Percentiles rank a stretch among this genome's conserved stretches.
Evolutionary conservation across 2,888 invertebrate species (phyloP).

Genomic region (Lepeophtheirus nordmannii): DNA sequence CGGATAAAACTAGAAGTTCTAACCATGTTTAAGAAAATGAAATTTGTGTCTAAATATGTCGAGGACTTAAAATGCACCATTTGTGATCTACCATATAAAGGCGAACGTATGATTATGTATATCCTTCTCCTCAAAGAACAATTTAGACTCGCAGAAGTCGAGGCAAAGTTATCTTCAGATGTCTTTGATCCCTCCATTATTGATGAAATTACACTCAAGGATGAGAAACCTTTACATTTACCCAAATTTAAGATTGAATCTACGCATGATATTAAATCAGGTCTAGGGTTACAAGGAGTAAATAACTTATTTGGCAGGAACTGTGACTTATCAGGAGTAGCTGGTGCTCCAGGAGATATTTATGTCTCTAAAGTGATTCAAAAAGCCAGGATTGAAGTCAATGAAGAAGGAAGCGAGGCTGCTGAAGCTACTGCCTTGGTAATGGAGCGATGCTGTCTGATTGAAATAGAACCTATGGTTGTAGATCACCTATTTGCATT

Average conservation of each 20-base stretch:
- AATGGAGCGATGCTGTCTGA: background rate
- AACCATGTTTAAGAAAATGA: constrained; percentile 45
- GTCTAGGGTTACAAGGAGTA: constrained; percentile 54
- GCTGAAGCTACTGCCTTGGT: constrained; percentile 60
- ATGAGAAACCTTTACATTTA: constrained; percentile 42
- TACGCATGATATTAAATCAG: constrained; percentile 46
- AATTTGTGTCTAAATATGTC: constrained; percentile 39
- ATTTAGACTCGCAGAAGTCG: constrained; percentile 45
- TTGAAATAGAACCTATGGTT: too few relatives aligned
- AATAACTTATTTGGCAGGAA: too few relatives aligned
- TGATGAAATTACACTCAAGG: background rate
- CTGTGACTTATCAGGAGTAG: too few relatives aligned
- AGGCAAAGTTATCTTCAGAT: background rate
- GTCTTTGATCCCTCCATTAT: too few relatives aligned
- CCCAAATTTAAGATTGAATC: constrained; percentile 69
- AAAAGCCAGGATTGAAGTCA: constrained; percentile 61
- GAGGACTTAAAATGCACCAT: constrained; percentile 52
- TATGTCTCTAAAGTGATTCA: constrained; percentile 56
- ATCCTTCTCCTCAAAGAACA: constrained; percentile 53
- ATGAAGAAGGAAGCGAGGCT: constrained; percentile 73
- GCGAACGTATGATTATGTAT: constrained; percentile 53
- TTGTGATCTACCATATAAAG: constrained; percentile 57
- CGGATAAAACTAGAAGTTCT: constrained; percentile 50
- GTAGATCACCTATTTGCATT: constrained; percentile 17
- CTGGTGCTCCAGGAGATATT: constrained; percentile 38